Base-by-base conservation (phyloP, 2,797 vertebrate species). In the Argya squamiceps region DNA sequence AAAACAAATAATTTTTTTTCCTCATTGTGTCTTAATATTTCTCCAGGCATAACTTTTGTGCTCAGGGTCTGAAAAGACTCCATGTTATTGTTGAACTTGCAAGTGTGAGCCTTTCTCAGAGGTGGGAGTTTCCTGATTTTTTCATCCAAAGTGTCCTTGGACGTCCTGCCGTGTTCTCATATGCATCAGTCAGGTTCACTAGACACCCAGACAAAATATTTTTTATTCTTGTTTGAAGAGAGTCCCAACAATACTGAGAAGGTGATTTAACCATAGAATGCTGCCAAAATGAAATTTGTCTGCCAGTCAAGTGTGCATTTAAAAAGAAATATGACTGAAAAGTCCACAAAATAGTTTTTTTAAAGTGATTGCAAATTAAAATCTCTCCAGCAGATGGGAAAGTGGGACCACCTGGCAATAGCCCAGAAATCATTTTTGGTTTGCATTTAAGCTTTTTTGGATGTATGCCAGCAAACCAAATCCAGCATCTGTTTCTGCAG, bases 401-500 rank as follows among this genome's bases (percentile, higher is more conserved):
- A 91, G 44, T 69, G 32, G 32, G n/a, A 78, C 24, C 39, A 89
- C n/a, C 37, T 94, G 92, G 86, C 49, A 92, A 36, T 11, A 93
- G 2, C 26, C 67, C 95, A 96, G 81, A 86, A 92, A 94, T 60
- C 0, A 80, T 64, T 94, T 93, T 89, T 88, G 39, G 2, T 94
- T 94, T 67, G 6, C 20, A 68, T 92, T 67, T 86, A 70, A 85
- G 32, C 19, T 65, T 71, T 81, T 78, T 55, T 89, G 84, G 34
- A 65, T 86, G 17, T 10, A 8, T 77, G 83, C 84, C 88, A 93
- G 26, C 36, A 77, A 92, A 75, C 43, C 18, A 90, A 94, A 92
- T 80, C 44, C 47, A 88, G 46, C 84, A 94, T 71, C 93, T 96
- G 92, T n/a, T 95, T 92, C 75, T 89, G 56, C 4, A 23, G 55